These are phyloP conservation scores for Aldabrachelys gigantea DNA, from an alignment of 2,113 vertebrate species.

Conservation along the genomic window DNA sequence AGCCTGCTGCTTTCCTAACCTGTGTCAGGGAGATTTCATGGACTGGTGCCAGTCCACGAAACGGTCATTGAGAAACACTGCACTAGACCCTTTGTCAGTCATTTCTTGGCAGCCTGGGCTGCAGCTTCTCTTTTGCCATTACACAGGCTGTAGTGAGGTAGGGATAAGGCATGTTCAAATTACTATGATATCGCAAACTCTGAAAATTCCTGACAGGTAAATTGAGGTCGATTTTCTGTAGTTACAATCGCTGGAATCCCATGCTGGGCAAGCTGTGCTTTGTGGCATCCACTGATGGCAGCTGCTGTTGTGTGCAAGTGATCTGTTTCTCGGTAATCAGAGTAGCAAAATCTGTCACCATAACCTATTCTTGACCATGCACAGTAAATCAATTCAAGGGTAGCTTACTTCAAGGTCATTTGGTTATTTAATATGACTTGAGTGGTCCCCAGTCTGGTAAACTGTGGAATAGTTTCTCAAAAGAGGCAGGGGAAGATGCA, in stretches of 20 bases:
- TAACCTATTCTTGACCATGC: conserved; percentile 48
- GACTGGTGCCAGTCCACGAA: too few relatives aligned
- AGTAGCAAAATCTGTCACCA: not conserved
- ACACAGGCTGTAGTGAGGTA: not conserved
- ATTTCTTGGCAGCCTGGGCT: conserved; percentile 13
- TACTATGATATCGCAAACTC: conserved; percentile 51
- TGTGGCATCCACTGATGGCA: conserved; percentile 31
- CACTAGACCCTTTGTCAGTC: not conserved
- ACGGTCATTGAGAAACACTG: too few relatives aligned
- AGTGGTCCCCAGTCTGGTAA: conserved; percentile 3
- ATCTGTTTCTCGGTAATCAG: conserved; percentile 45
- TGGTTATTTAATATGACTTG: conserved; percentile 68
- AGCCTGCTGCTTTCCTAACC: too few relatives aligned
- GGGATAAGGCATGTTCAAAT: conserved; percentile 47
- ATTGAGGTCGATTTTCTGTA: conserved; percentile 66
- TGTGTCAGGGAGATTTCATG: too few relatives aligned
- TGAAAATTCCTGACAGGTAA: conserved; percentile 59
- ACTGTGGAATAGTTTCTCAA: not conserved
- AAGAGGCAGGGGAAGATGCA: not conserved
- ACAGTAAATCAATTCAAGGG: conserved; percentile 37
- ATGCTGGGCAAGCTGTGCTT: conserved; percentile 53
- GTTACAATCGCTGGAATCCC: conserved; percentile 60
- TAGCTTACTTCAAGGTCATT: conserved; percentile 71
- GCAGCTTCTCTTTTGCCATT: not conserved
- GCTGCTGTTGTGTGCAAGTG: conserved; percentile 49